Conservation (phyloP, 2,113 vertebrate species). For the Anarhynchus alexandrinus region DNA sequence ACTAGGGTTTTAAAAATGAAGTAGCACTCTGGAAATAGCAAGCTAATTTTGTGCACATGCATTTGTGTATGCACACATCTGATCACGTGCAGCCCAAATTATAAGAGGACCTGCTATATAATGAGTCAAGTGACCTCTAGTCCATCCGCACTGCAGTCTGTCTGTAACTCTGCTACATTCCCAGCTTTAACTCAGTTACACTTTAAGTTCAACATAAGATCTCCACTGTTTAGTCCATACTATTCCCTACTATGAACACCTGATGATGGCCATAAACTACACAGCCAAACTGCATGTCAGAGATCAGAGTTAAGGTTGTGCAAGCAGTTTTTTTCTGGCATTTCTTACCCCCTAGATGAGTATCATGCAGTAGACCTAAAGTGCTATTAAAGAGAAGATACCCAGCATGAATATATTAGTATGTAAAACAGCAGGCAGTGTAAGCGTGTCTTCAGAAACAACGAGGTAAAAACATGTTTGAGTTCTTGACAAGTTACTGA, state of each 20-base stretch:
- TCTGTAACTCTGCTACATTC: neutral
- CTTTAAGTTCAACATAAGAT: neutral
- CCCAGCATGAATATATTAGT: neutral
- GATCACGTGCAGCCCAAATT: neutral
- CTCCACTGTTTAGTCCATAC: neutral
- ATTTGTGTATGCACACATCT: neutral
- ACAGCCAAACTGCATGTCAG: neutral
- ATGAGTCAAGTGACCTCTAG: neutral
- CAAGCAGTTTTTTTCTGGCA: rapidly evolving
- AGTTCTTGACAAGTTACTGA: neutral
- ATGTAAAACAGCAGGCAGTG: neutral
- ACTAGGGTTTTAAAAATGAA: neutral
- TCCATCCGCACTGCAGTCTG: neutral
- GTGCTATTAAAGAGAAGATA: neutral
- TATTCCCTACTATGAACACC: neutral
- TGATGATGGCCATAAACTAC: neutral
- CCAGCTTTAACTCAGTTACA: neutral
- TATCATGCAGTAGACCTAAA: neutral
- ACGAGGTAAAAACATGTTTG: neutral
- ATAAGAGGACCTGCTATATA: neutral
- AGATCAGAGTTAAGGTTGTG: neutral
- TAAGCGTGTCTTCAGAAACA: neutral
- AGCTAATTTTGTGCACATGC: neutral
- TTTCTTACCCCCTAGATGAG: neutral
- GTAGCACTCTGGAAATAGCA: neutral